Percentiles rank a stretch among this genome's conserved stretches.
Evolutionary conservation across 2,797 vertebrate species (phyloP).

Genomic region (Platyrinchus mystaceus): DNA sequence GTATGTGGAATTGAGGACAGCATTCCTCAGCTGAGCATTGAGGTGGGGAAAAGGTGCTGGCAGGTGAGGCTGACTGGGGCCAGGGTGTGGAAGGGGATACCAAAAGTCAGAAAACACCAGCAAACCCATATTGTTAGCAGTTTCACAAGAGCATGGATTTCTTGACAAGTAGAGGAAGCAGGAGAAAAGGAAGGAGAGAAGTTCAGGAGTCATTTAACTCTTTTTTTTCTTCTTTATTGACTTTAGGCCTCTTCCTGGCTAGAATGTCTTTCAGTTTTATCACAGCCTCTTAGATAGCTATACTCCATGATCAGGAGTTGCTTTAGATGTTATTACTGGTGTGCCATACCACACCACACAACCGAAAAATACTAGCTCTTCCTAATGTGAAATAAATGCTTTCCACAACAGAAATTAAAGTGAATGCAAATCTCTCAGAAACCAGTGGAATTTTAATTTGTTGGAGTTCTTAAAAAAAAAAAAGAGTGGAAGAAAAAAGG

Average conservation of each 20-base stretch:
- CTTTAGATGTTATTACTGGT: not conserved
- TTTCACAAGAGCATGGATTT: not conserved
- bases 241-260: not conserved
- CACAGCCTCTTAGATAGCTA: fast-evolving
- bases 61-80: not conserved
- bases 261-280: not conserved
- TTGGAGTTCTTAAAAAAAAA: not conserved
- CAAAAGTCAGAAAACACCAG: not conserved
- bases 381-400: not conserved
- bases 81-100: not conserved
- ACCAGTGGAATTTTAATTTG: not conserved
- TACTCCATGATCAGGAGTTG: not conserved
- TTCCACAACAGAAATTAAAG: not conserved
- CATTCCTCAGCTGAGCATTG: not conserved
- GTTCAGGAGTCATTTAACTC: not conserved
- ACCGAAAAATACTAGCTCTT: not conserved
- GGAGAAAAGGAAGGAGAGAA: not conserved
- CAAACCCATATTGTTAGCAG: not conserved
- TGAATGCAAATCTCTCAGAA: not conserved
- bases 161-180: not conserved
- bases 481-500: not conserved
- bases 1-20: not conserved
- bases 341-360: not conserved
- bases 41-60: not conserved
- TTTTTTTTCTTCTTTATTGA: not conserved